Evolutionary conservation across 2,888 invertebrate genomes (phyloP).

Genomic region (Eupithecia pulchellata): DNA sequence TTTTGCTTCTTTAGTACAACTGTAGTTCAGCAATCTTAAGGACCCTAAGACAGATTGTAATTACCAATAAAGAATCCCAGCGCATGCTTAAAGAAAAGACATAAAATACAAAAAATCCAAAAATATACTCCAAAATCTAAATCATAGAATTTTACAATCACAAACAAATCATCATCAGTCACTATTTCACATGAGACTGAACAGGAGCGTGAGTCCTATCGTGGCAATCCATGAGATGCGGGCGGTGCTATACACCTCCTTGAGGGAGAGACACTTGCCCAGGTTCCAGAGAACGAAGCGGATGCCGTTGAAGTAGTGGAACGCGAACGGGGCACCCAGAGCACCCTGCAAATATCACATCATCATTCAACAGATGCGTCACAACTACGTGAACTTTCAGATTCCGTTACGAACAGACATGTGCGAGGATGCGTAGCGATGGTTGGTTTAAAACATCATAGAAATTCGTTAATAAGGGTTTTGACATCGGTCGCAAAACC

Average conservation of each 20-base stretch:
- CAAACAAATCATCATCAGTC: neutral
- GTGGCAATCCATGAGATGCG: conserved; percentile 52
- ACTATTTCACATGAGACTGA: conserved; percentile 47
- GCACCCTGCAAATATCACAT: conserved; percentile 32
- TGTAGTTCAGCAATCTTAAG: neutral
- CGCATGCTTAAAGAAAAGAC: neutral
- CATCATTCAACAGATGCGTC: neutral
- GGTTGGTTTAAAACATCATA: too few relatives aligned
- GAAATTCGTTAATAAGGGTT: too few relatives aligned
- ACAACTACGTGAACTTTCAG: too few relatives aligned
- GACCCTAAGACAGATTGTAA: neutral
- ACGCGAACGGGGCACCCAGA: conserved; percentile 62
- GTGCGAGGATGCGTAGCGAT: too few relatives aligned
- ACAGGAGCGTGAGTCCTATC: conserved; percentile 44
- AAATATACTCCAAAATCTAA: neutral
- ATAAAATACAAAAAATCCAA: neutral
- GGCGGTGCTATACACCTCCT: conserved; percentile 57
- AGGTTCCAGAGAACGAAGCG: conserved; percentile 67
- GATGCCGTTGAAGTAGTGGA: conserved; percentile 70
- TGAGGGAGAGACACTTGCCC: conserved; percentile 54
- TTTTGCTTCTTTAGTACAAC: too few relatives aligned
- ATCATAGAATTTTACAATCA: neutral
- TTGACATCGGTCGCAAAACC: too few relatives aligned
- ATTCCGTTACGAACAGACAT: too few relatives aligned
- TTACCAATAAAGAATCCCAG: neutral